Evolutionary conservation across 2,888 invertebrate species (phyloP), one percentile per base, ranked within the genome.

Genomic region (Psylliodes chrysocephalus): DNA sequence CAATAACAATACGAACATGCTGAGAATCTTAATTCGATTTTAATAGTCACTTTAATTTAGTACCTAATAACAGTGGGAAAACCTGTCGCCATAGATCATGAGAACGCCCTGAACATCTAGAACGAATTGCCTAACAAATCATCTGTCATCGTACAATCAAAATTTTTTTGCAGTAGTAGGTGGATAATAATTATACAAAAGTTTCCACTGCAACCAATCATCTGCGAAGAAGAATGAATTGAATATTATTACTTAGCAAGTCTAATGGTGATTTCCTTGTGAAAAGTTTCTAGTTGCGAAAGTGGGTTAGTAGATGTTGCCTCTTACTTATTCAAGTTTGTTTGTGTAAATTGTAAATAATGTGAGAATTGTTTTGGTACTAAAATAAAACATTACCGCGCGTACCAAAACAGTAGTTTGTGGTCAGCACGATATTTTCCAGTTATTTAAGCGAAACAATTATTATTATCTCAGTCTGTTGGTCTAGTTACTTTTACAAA

Each of bases 231-330:
- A 42, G 18, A 18, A 42, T 18, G 35, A 12, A 35, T n/a, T 35
- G 8, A 35, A 35, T 35, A 10, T 33, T 35, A 10, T 33, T 33
- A 33, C 33, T 33, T 33, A 33, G 33, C 33, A 33, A n/a, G 7
- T 38, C 38, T 38, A 42, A 42, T 42, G 35, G 35, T 35, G 14
- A 42, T 42, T 42, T 42, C 42, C 15, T 42, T 42, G 42, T 18
- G 42, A 42, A 42, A 42, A 42, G 10, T 18, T 42, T 42, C 15
- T 42, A 42, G 42, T 15, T 42, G 6, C 12, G 18, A 42, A 42
- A 42, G 42, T 42, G 18, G 42, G 42, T 42, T 42, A 42, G 42
- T 42, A 42, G 42, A 18, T 8, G 4, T 17, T 42, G 18, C 42
- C 42, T 42, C 18, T 42, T 18, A 18, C 42, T 42, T 42, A 35